A percentile compares a stretch with the other conserved stretches of the same genome.
phyloP scores from a whole-genome alignment of 64 coral and sea anemone genomes.

The Trachythela sp. region DNA sequence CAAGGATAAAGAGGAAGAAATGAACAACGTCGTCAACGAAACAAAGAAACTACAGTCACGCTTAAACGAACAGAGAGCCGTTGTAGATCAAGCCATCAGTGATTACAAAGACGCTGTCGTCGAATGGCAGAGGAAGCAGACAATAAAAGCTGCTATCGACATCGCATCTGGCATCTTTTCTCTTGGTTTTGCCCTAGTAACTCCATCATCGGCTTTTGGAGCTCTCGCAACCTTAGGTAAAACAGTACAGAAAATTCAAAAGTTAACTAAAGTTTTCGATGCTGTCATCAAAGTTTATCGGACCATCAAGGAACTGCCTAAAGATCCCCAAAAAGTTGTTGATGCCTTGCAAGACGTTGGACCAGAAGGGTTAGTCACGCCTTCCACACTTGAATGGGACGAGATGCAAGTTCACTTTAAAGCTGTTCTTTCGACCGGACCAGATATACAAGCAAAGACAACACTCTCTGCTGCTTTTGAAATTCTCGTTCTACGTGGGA shows the following conservation, averaged over 20 bases:
- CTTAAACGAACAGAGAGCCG: not conserved
- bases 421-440: not conserved
- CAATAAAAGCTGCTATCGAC: not conserved
- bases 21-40: not conserved
- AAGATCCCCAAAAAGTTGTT: conserved; percentile 1
- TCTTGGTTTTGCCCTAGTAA: not conserved
- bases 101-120: conserved; percentile 10
- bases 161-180: conserved; percentile 25
- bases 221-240: not conserved
- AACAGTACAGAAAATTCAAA: conserved; percentile 27
- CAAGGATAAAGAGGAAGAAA: conserved; percentile 18
- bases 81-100: not conserved
- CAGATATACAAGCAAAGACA: not conserved
- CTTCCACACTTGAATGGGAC: conserved; percentile 14
- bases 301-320: not conserved
- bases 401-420: conserved; percentile 28
- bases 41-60: not conserved
- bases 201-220: not conserved
- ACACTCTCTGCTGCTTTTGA: conserved; percentile 13
- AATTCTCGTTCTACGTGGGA: conserved; percentile 19
- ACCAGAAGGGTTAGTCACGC: not conserved
- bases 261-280: conserved; percentile 1
- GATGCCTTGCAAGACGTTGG: not conserved
- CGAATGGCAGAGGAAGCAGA: not conserved
- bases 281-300: conserved; percentile 14